Percentiles rank a stretch among this genome's conserved stretches.
These are phyloP conservation scores for Rhea pennata DNA, from an alignment of 2,113 vertebrate species.

Conservation along the genomic window DNA sequence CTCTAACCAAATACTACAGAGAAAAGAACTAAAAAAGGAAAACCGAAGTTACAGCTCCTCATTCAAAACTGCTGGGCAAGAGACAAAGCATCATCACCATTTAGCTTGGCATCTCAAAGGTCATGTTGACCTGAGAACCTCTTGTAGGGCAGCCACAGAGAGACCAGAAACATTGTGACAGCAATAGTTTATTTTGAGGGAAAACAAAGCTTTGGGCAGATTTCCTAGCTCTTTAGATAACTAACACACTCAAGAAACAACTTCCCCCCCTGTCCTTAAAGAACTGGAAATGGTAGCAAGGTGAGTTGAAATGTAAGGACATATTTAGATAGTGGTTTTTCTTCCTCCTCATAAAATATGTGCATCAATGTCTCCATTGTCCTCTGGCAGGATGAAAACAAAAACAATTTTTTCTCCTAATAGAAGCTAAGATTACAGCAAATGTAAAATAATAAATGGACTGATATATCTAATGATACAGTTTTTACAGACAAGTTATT, in stretches of 20 bases:
- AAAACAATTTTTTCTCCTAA: background rate
- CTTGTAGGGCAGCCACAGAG: background rate
- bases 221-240: conserved; percentile 1
- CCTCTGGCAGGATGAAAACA: conserved; percentile 17
- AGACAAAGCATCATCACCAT: background rate
- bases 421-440: conserved; percentile 6
- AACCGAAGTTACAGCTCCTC: conserved; percentile 8
- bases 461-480: background rate
- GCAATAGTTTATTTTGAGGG: background rate
- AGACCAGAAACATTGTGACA: background rate
- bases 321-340: background rate
- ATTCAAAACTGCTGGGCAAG: background rate
- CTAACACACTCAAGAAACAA: background rate
- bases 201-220: background rate
- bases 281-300: background rate
- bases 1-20: background rate
- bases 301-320: background rate
- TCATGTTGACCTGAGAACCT: conserved; percentile 14
- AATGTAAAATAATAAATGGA: background rate
- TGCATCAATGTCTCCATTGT: background rate
- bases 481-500: conserved; percentile 22
- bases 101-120: background rate
- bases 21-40: conserved; percentile 54
- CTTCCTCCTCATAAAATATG: rapidly evolving
- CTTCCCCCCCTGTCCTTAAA: background rate